Evolutionary conservation across 2,113 vertebrate species (phyloP).

Genomic region (Centrocercus urophasianus): DNA sequence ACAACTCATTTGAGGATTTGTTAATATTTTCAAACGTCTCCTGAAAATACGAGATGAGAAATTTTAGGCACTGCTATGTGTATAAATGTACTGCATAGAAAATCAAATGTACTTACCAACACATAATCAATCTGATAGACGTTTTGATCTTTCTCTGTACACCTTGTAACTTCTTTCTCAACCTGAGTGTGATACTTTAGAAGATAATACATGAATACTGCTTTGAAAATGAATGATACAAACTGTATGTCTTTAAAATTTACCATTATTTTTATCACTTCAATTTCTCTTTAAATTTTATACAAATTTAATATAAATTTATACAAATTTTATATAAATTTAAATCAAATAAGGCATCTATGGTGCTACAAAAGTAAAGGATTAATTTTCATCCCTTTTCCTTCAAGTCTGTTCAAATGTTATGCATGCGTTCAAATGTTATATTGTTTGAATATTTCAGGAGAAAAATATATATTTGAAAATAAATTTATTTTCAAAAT

Average conservation of each 20-base stretch:
- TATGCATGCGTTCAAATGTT: background rate
- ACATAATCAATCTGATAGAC: background rate
- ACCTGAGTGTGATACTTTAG: background rate
- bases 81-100: background rate
- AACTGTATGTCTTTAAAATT: background rate
- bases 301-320: too few species aligned
- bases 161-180: background rate
- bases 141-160: background rate
- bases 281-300: background rate
- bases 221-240: background rate
- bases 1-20: background rate
- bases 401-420: background rate
- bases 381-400: background rate
- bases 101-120: background rate
- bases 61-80: background rate
- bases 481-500: background rate
- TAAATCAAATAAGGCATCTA: background rate
- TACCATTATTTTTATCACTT: background rate
- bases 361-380: background rate
- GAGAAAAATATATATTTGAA: background rate
- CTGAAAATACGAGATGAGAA: background rate
- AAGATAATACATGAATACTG: background rate
- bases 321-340: background rate
- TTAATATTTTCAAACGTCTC: background rate
- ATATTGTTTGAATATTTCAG: background rate